Conservation (phyloP, 2,797 vertebrate genomes). For the Hydrocynus forskahlii region DNA sequence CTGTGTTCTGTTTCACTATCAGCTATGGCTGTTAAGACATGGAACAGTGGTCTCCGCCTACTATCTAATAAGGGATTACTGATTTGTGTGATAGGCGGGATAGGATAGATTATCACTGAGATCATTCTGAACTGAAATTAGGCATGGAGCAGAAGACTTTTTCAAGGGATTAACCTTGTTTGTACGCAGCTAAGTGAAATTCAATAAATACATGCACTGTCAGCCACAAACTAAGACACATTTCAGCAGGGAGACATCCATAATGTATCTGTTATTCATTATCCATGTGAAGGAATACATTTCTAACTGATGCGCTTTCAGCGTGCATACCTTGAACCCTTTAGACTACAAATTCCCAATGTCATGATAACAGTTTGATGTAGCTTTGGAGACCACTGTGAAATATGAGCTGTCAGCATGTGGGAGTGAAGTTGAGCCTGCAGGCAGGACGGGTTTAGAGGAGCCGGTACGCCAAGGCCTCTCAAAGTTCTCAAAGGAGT, state of each 20-base stretch:
- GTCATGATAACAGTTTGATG: constrained; percentile 37
- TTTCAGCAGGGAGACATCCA: constrained; percentile 4
- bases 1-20: background rate
- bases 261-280: constrained; percentile 15
- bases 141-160: background rate
- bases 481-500: constrained; percentile 25
- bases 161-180: background rate
- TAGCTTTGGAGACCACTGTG: constrained; percentile 20
- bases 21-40: constrained; percentile 8
- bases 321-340: constrained; percentile 21
- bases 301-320: background rate
- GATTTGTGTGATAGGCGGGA: background rate
- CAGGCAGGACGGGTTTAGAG: background rate
- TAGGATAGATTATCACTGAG: background rate
- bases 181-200: background rate
- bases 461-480: background rate
- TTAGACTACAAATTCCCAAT: constrained; percentile 17
- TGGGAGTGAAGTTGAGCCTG: constrained; percentile 28
- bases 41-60: background rate
- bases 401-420: constrained; percentile 33
- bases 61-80: background rate
- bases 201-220: background rate
- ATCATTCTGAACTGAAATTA: background rate
- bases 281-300: constrained; percentile 1
- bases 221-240: constrained; percentile 7